Conservation (phyloP, 2,888 invertebrate species). For the Plebejus argus region DNA sequence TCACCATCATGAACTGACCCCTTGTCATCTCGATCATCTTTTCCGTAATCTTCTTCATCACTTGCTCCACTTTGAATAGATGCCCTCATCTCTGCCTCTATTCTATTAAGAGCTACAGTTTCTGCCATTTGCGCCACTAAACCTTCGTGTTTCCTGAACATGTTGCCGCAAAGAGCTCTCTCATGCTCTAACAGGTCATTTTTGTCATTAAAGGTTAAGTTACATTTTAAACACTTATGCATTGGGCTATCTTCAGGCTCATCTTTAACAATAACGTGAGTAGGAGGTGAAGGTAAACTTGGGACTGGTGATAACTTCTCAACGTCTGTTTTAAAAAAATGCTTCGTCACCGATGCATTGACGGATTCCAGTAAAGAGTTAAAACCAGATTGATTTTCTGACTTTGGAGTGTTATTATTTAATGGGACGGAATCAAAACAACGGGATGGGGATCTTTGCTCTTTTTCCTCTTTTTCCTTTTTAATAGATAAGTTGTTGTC, state of each 20-base stretch:
- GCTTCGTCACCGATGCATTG: slow-evolving; percentile 87
- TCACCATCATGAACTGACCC: slow-evolving; percentile 82
- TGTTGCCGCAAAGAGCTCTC: slow-evolving; percentile 81
- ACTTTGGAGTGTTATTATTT: slow-evolving; percentile 56
- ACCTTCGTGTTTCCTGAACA: slow-evolving; percentile 85
- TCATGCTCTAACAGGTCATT: slow-evolving; percentile 87
- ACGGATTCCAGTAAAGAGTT: slow-evolving; percentile 88
- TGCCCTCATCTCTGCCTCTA: slow-evolving; percentile 74
- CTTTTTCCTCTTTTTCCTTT: slow-evolving; percentile 66
- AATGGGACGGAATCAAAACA: slow-evolving; percentile 62
- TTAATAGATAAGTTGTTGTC: slow-evolving; percentile 75
- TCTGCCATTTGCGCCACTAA: slow-evolving; percentile 89
- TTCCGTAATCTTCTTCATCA: slow-evolving; percentile 82
- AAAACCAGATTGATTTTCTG: slow-evolving; percentile 82
- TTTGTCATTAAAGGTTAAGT: slow-evolving; percentile 79
- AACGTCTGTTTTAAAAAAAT: slow-evolving; percentile 85
- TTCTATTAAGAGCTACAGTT: slow-evolving; percentile 79
- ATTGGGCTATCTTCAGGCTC: slow-evolving; percentile 69
- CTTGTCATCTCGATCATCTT: slow-evolving; percentile 76
- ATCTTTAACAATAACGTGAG: slow-evolving; percentile 60
- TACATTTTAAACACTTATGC: slow-evolving; percentile 81
- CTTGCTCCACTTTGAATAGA: slow-evolving; percentile 79
- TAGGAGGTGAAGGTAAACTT: slow-evolving; percentile 59
- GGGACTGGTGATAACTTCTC: slow-evolving; percentile 83
- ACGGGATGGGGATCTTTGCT: slow-evolving; percentile 51